phyloP scores from a whole-genome alignment of 2,113 vertebrate species.

The Microcebus griseorufus region DNA sequence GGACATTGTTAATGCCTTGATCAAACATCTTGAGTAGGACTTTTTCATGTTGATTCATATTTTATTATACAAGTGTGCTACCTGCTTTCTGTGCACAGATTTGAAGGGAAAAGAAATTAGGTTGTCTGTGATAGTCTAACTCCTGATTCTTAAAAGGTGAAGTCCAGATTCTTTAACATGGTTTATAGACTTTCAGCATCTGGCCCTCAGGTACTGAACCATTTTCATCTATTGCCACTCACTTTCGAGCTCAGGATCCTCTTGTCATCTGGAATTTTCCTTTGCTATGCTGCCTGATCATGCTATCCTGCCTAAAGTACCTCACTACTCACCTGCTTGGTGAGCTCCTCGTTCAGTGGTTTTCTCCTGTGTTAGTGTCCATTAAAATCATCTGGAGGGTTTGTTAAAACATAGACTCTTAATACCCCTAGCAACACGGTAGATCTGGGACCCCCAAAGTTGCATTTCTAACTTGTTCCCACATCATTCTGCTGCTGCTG shows the following conservation, averaged over 20 bases:
- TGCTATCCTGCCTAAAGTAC: background rate
- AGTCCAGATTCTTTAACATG: background rate
- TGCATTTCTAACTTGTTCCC: background rate
- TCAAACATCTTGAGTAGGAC: background rate
- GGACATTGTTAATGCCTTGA: background rate
- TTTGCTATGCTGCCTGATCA: background rate
- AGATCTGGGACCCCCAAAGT: background rate
- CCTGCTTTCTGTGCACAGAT: background rate
- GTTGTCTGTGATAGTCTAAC: background rate
- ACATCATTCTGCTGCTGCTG: background rate
- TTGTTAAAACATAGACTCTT: background rate
- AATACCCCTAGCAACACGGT: background rate
- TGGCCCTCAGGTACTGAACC: background rate
- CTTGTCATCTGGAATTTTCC: background rate
- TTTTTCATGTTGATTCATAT: background rate
- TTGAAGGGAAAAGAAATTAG: background rate
- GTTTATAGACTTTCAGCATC: background rate
- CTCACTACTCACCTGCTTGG: background rate
- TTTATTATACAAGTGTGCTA: background rate
- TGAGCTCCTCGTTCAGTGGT: background rate
- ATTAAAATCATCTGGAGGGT: background rate
- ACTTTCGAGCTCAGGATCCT: rapidly evolving
- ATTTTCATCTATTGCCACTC: background rate
- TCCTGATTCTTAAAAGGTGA: background rate
- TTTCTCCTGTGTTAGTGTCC: background rate